Base-by-base conservation (phyloP, 2,113 vertebrate species). In the Fulmarus glacialis region DNA sequence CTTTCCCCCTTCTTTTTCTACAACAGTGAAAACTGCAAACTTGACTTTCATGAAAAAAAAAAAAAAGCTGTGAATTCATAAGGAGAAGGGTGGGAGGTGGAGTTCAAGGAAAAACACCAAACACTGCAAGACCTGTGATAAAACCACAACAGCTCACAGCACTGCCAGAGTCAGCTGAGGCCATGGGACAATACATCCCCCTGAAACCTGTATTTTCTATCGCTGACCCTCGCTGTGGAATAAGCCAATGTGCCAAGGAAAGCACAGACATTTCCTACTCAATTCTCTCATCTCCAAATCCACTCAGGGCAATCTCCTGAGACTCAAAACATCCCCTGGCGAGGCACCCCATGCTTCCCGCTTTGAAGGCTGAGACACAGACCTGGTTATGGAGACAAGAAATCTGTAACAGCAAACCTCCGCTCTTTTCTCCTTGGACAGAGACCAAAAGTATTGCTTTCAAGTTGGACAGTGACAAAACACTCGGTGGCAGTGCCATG, bases 401-500 rank as follows among this genome's bases (percentile, higher is more conserved):
- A 72, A 75, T 63, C 70, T 52, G 29, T 2, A 75, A 8, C 52
- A 62, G 89, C 94, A 91, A 64, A 89, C 90, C 92, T 84, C 63
- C 75, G 88, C 92, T 94, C 87, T 92, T 29, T 86, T 64, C 83
- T 81, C 68, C 64, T 89, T 97, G 95, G 90, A 63, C 64, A 38
- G 22, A 45, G 64, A 36, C 89, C 92, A 93, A 2, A 50, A 91
- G 94, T 26, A 38, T 82, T 91, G 82, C 80, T 96, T 92, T 93
- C 90, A 62, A 60, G 85, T 30, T 84, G 93, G 84, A 70, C 94
- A 75, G 72, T 73, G 97, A 96, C 82, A 71, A 96, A 95, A 85
- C 60, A 19, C 91, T 85, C 8, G 23, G 77, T 91, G 91, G 92
- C 93, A 94, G 87, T 26, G 22, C 86, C 89, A 11, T 91, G 87